These are phyloP conservation scores for Brachypterus glaber DNA, from an alignment of 2,888 invertebrate genomes.

Conservation along the genomic window DNA sequence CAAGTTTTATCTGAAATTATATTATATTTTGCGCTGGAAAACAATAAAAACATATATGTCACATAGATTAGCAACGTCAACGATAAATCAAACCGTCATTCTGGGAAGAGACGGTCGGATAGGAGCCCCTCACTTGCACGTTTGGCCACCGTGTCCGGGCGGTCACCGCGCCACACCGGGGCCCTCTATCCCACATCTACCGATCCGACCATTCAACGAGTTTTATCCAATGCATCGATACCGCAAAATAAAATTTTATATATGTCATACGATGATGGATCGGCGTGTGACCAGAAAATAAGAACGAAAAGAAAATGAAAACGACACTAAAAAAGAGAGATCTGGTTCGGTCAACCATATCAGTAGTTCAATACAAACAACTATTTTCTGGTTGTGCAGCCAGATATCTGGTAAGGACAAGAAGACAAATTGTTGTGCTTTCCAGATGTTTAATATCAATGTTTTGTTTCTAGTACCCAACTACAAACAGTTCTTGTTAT, in stretches of 20 bases:
- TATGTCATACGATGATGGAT: slow-evolving; percentile 39
- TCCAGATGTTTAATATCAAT: too few species aligned
- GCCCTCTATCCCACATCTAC: slow-evolving; percentile 7
- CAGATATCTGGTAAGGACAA: too few species aligned
- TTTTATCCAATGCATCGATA: slow-evolving; percentile 35
- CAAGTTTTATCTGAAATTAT: slow-evolving; percentile 15
- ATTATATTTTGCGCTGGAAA: slow-evolving; percentile 37
- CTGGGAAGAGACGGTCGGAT: slow-evolving; percentile 31
- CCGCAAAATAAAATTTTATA: slow-evolving; percentile 41
- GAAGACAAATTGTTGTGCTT: too few species aligned
- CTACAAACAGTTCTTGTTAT: too few species aligned
- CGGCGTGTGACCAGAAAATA: slow-evolving; percentile 37
- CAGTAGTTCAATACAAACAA: too few species aligned
- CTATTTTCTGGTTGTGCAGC: too few species aligned
- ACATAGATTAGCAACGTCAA: slow-evolving; percentile 43
- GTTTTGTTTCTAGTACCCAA: too few species aligned
- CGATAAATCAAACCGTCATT: slow-evolving; percentile 43
- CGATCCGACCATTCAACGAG: slow-evolving; percentile 8
- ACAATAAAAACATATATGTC: slow-evolving; percentile 43
- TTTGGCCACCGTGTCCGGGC: background rate
- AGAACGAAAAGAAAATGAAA: too few species aligned
- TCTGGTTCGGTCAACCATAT: too few species aligned
- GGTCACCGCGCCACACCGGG: slow-evolving; percentile 15
- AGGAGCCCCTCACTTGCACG: background rate
- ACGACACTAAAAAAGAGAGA: too few species aligned